Base-by-base conservation (phyloP, 1,140 invertebrate genomes). In the Harlomillsia oculata region DNA sequence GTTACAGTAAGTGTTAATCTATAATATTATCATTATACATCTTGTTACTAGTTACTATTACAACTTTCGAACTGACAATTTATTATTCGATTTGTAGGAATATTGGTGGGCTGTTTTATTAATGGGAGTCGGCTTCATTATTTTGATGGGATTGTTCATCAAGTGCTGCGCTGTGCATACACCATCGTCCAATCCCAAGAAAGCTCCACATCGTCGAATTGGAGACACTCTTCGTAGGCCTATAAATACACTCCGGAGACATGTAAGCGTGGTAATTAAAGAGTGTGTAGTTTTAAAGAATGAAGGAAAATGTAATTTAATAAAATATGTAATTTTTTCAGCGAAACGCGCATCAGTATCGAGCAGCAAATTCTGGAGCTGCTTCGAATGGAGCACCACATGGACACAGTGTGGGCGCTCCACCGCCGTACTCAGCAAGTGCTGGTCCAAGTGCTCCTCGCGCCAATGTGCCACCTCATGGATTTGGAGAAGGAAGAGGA, bases 141-240 rank as follows among this genome's bases (percentile, higher is more conserved):
- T 97, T 56, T 83, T 93, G 65, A 98, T 99, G 94, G 94, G 89
- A 23, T 74, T 93, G n/a, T 98, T 99, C 72, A 97, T 99, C 65
- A 97, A 98, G 72, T 96, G 95, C 70, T 99, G 95, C 75, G 95
- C 96, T 14, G 95, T 99, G 48, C 95, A 99, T 71, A 99, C 96
- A 37, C 96, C 96, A 18, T 96, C 91, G 43, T 93, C 86, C 46
- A 97, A 97, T 79, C 94, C 94, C 9, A 91, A 92, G 70, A 87
- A 89, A 67, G 83, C 85, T 44, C 86, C 88, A 0, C 86, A 87
- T 5, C 78, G 86, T 61, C 79, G 87, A 54, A 80, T 93, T 56
- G 85, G 84, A 61, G 89, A 94, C 71, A 93, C 90, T 13, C 72
- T 94, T 11, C 76, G 88, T 37, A 78, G 87, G 61, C 89, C 89